Evolutionary conservation across 1,140 invertebrate species (phyloP), one percentile per base, ranked within the genome.

Genomic region (Rhopalosiphum maidis): DNA sequence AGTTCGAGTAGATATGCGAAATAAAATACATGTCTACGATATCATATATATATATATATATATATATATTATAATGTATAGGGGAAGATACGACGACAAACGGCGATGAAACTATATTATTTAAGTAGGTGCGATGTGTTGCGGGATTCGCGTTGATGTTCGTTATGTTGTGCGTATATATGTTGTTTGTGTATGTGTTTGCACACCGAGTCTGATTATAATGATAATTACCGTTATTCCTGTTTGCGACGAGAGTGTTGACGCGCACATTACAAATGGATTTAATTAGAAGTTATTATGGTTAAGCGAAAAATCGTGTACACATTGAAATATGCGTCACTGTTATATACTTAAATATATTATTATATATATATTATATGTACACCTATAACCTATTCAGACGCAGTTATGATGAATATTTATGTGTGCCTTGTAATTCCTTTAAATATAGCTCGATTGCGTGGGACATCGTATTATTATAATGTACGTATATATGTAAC

Each of bases 241-340:
- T 43, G 60, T 51, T 86, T 86, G 41, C 43, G 46, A 41, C 85
- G 85, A 86, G 85, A 86, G 85, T 30, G 85, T 86, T 86, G 85
- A 86, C 85, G 86, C 86, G 30, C 6, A 30, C 43, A 35, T 48
- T 48, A 87, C 46, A 46, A 91, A 91, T 22, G 37, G 90, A 91
- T 91, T 91, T n/a, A 91, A 91, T 46, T 91, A 77, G 41, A 91
- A 91, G 30, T 87, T 51, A 90, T 90, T 90, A 90, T 54, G 35
- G 23, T 90, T 90, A 55, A 90, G 51, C 88, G 88, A 90, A 90
- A 55, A 54, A 90, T 90, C 88, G 35, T 90, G 48, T 54, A 51
- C 18, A 54, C n/a, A 23, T 51, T 55, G 46, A 55, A 90, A 90
- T 51, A 51, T 18, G 41, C 46, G 23, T 30, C 60, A 11, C 41